Conservation (phyloP, 1,140 invertebrate genomes). For the Chymomyza costata region DNA sequence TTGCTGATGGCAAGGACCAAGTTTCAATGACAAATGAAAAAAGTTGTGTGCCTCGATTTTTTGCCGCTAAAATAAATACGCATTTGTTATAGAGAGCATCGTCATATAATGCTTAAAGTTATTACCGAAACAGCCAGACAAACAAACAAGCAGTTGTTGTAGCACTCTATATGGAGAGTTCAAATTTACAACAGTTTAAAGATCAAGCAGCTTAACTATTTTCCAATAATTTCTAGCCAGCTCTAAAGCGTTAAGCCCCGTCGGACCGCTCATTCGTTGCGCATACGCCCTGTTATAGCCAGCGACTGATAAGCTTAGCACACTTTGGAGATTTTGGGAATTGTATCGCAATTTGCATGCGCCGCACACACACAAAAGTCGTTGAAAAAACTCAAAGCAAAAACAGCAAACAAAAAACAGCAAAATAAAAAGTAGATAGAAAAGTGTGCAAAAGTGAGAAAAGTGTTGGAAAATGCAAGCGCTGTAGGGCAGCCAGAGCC, state of each 20-base stretch:
- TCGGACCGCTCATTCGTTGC: no score
- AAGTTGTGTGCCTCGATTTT: conserved; percentile 38
- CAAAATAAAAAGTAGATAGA: neutral
- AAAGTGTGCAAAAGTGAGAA: conserved; percentile 30
- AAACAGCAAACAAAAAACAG: neutral
- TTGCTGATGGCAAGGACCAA: conserved; percentile 43
- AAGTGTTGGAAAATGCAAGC: conserved; percentile 39
- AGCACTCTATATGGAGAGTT: no score
- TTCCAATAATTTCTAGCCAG: conserved; percentile 36
- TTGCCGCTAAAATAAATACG: conserved; percentile 58
- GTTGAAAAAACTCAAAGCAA: neutral
- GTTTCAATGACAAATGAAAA: conserved; percentile 73
- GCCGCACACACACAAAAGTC: conserved; percentile 26
- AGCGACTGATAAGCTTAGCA: conserved; percentile 10
- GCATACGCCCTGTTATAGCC: neutral
- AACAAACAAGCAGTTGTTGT: no score
- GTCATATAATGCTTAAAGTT: conserved; percentile 27
- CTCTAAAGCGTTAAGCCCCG: neutral
- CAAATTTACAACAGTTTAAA: no score
- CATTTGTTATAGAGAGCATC: conserved; percentile 63
- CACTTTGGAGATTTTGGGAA: conserved; percentile 67
- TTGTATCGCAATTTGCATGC: conserved; percentile 70
- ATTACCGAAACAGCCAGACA: no score
- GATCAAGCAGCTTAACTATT: conserved; percentile 44
- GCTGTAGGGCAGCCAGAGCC: conserved; percentile 18